Conservation (phyloP, 2,113 vertebrate genomes). For the Cnemophilus loriae region DNA sequence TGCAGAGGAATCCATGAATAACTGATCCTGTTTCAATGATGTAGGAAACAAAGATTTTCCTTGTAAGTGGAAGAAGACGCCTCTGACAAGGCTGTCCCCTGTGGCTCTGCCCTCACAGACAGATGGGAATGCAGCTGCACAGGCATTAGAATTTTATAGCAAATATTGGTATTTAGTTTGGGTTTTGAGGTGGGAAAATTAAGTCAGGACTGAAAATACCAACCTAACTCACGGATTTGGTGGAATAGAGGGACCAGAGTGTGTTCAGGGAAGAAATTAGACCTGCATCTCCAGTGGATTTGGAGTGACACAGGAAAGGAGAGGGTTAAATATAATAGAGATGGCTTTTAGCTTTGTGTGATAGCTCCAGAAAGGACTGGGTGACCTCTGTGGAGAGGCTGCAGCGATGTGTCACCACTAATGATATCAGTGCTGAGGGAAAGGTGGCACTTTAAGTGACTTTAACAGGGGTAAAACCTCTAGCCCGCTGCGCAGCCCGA, state of each 20-base stretch:
- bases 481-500: conserved; percentile 14
- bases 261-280: background rate
- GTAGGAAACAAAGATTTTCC: background rate
- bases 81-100: background rate
- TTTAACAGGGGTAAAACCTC: conserved; percentile 34
- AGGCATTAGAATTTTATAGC: background rate
- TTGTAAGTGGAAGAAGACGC: background rate
- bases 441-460: conserved; percentile 37
- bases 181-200: background rate
- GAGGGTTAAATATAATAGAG: background rate
- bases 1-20: background rate
- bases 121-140: background rate
- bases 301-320: background rate
- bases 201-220: background rate
- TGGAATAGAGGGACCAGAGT: background rate
- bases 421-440: conserved; percentile 25
- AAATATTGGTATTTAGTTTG: background rate
- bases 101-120: background rate
- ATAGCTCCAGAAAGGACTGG: background rate
- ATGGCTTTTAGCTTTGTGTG: background rate
- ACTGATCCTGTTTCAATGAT: background rate
- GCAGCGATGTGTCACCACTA: conserved; percentile 17
- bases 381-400: conserved; percentile 37
- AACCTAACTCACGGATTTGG: background rate
- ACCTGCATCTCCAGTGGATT: background rate